phyloP scores from a whole-genome alignment of 1,140 invertebrate species.

The Pentalonia nigronervosa region DNA sequence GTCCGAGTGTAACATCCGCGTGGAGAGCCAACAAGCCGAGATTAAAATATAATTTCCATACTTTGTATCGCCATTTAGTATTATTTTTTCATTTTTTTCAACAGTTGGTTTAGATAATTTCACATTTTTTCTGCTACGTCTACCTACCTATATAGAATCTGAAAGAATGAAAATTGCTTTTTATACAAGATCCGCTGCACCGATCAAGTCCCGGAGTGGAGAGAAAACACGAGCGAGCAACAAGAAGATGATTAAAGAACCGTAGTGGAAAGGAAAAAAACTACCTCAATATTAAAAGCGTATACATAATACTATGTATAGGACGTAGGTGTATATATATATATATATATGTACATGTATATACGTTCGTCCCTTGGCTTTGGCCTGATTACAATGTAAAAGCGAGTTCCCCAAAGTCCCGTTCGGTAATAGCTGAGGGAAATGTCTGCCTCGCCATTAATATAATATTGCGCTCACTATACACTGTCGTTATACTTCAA shows the following conservation, averaged over 20 bases:
- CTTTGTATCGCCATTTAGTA: neutral
- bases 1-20: neutral
- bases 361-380: neutral
- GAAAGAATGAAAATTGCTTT: conserved; percentile 13
- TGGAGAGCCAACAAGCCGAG: neutral
- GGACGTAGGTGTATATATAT: too few relatives aligned
- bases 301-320: neutral
- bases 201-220: neutral
- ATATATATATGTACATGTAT: neutral
- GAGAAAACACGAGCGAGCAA: neutral
- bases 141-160: neutral
- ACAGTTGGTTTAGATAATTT: neutral
- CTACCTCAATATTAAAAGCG: neutral
- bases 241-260: neutral
- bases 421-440: neutral
- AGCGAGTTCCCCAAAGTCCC: neutral
- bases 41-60: neutral
- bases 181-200: neutral
- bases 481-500: neutral
- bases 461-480: neutral
- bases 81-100: neutral
- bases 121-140: neutral
- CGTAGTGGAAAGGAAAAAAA: neutral
- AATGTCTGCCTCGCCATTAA: neutral
- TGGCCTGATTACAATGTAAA: conserved; percentile 3